phyloP scores from a whole-genome alignment of 2,888 invertebrate species.

The Eristalis tenax region DNA sequence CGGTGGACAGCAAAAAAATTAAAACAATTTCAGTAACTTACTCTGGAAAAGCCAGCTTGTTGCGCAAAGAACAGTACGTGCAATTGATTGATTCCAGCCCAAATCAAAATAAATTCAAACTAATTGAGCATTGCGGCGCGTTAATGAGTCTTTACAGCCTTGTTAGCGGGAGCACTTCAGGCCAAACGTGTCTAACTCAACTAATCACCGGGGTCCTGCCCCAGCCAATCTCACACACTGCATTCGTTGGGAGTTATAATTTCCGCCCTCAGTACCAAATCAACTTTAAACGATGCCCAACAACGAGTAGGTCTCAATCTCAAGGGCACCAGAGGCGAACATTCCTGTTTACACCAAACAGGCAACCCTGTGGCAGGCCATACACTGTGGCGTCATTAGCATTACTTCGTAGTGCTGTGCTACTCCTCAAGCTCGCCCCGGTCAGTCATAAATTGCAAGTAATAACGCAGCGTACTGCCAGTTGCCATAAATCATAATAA shows the following conservation, averaged over 20 bases:
- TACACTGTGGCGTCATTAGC: constrained; percentile 46
- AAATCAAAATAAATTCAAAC: too few relatives aligned
- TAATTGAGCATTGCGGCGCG: not conserved
- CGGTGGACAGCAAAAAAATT: too few relatives aligned
- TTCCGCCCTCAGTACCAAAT: not conserved
- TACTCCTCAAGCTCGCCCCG: constrained; percentile 11
- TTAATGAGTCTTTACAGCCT: not conserved
- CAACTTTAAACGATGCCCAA: not conserved
- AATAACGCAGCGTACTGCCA: constrained; percentile 54
- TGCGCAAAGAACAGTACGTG: too few relatives aligned
- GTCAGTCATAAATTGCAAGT: constrained; percentile 59
- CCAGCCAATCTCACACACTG: not conserved
- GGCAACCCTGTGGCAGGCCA: constrained; percentile 41
- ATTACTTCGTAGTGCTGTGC: constrained; percentile 22
- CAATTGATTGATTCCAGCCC: too few relatives aligned
- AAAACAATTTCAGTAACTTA: too few relatives aligned
- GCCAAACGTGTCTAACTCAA: not conserved
- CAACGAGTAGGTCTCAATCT: not conserved
- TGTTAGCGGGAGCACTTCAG: not conserved
- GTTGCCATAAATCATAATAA: constrained; percentile 62
- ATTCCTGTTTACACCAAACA: constrained; percentile 19
- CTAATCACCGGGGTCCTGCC: not conserved
- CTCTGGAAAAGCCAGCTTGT: too few relatives aligned
- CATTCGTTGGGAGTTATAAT: not conserved
- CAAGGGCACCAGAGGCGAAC: not conserved